Percentiles rank a stretch among this genome's conserved stretches.
These are phyloP conservation scores for Anoplius nigerrimus DNA, from an alignment of 2,888 invertebrate genomes.

Conservation along the genomic window DNA sequence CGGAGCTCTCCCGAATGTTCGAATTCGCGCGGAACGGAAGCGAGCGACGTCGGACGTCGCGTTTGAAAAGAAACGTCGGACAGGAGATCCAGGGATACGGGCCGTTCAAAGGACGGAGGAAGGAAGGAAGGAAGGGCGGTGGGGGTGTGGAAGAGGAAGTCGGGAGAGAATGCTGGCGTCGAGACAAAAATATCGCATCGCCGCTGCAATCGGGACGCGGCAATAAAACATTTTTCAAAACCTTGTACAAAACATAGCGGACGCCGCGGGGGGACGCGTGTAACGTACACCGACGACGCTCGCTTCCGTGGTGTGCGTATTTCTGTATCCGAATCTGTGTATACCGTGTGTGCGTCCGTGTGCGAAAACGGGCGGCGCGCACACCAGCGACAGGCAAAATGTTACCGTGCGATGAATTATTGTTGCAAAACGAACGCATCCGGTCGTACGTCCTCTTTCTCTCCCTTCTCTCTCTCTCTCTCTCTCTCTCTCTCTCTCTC, in stretches of 20 bases:
- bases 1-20: too few species aligned
- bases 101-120: background rate
- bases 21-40: too few species aligned
- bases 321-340: too few species aligned
- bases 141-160: background rate
- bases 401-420: conserved; percentile 51
- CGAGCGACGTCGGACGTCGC: too few species aligned
- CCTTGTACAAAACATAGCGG: conserved; percentile 44
- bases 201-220: conserved; percentile 45
- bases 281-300: background rate
- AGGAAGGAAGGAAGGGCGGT: conserved; percentile 21
- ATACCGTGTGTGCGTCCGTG: background rate
- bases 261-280: conserved; percentile 8
- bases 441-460: conserved; percentile 26
- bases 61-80: too few species aligned
- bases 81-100: too few species aligned
- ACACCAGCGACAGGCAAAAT: conserved; percentile 5
- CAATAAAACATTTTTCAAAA: conserved; percentile 61
- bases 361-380: conserved; percentile 19
- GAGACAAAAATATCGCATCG: conserved; percentile 29
- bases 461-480: conserved; percentile 6
- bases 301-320: background rate
- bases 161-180: conserved; percentile 3
- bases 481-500: conserved; percentile 9
- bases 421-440: conserved; percentile 44